Conservation (phyloP, 2,888 invertebrate species). For the Ophion ellenae region DNA sequence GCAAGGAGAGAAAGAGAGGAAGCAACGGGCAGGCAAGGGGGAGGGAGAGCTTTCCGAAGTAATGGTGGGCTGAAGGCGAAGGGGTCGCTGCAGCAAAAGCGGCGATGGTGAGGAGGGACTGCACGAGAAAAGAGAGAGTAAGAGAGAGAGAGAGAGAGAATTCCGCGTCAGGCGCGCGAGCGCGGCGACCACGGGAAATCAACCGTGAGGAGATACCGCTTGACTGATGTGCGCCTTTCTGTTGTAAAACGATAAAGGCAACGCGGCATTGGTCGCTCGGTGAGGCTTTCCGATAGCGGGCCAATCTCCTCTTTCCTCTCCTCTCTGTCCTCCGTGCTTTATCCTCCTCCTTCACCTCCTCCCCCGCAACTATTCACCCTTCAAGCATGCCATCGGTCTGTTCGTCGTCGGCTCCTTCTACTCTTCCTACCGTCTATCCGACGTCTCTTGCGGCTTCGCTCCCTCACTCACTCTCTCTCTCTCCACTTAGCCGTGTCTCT, state of each 20-base stretch:
- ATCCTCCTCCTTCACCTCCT: conserved; percentile 54
- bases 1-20: conserved; percentile 35
- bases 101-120: conserved; percentile 56
- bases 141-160: conserved; percentile 55
- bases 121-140: conserved; percentile 29
- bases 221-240: conserved; percentile 84
- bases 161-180: conserved; percentile 71
- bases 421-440: conserved; percentile 70
- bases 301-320: conserved; percentile 70
- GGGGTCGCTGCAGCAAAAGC: conserved; percentile 57
- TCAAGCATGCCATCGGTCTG: conserved; percentile 47
- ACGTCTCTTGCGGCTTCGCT: conserved; percentile 57
- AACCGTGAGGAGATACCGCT: conserved; percentile 84
- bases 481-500: conserved; percentile 30
- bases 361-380: conserved; percentile 25
- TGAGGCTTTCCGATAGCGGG: conserved; percentile 82
- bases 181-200: conserved; percentile 83
- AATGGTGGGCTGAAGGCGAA: conserved; percentile 33
- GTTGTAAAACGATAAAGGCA: conserved; percentile 84
- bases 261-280: conserved; percentile 82
- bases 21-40: conserved; percentile 17
- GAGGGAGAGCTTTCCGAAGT: conserved; percentile 21
- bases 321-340: conserved; percentile 45
- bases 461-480: conserved; percentile 49
- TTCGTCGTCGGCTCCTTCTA: conserved; percentile 60